Conservation (phyloP, 2,888 invertebrate genomes). For the Trilocha varians region DNA sequence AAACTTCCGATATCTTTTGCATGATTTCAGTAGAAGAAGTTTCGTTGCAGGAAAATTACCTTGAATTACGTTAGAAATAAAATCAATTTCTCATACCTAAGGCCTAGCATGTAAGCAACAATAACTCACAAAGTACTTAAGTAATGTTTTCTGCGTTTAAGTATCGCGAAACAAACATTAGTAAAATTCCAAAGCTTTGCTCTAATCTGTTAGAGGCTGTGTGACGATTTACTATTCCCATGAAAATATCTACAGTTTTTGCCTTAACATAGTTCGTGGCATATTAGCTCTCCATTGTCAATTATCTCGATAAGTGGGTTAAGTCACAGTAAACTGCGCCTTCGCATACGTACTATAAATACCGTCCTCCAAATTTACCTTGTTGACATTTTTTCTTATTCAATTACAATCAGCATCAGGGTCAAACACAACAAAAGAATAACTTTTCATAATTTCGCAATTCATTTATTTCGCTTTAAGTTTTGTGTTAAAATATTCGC, state of each 20-base stretch:
- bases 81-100: too few species aligned
- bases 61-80: too few species aligned
- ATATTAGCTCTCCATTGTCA: slow-evolving; percentile 23
- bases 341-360: neutral
- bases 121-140: too few species aligned
- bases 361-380: neutral
- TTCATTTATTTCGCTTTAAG: too few species aligned
- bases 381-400: neutral
- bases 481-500: too few species aligned
- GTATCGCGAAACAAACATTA: neutral
- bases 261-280: slow-evolving; percentile 11
- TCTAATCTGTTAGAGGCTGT: neutral
- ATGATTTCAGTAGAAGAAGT: too few species aligned
- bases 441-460: neutral
- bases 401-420: neutral
- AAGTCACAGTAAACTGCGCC: neutral
- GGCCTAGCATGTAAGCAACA: too few species aligned
- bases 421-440: neutral
- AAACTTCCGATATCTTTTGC: too few species aligned
- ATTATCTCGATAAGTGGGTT: slow-evolving; percentile 8
- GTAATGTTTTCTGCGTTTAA: too few species aligned
- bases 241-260: slow-evolving; percentile 25
- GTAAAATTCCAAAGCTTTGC: neutral
- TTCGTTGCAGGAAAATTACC: too few species aligned
- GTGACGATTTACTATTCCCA: slow-evolving; percentile 22